These are phyloP conservation scores for Pyrrhia umbra DNA, from an alignment of 2,888 invertebrate species.

Conservation along the genomic window DNA sequence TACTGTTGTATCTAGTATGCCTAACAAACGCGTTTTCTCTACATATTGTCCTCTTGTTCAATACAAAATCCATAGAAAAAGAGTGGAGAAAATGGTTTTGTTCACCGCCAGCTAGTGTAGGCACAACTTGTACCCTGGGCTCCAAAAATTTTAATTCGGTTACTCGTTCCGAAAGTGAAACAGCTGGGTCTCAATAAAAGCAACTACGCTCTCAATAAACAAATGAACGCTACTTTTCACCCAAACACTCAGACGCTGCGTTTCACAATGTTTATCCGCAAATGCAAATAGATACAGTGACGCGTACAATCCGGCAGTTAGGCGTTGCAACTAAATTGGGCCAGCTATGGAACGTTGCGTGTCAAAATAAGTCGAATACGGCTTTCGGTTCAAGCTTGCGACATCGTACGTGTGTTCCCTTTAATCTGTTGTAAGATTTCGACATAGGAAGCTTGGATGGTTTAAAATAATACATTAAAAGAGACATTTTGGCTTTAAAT, in stretches of 20 bases:
- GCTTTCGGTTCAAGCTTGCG: conserved; percentile 41
- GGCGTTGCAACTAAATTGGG: conserved; percentile 57
- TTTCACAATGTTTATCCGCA: conserved; percentile 56
- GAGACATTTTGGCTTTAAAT: conserved; percentile 38
- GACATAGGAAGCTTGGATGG: conserved; percentile 55
- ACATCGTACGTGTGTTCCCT: conserved; percentile 47
- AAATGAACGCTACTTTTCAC: conserved; percentile 20
- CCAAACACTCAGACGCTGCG: conserved; percentile 31
- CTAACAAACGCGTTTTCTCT: too few species aligned
- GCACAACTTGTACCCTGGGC: not conserved
- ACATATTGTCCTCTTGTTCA: too few species aligned
- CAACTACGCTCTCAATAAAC: conserved; percentile 11
- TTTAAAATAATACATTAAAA: conserved; percentile 41
- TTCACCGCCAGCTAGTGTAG: not conserved
- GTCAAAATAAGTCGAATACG: conserved; percentile 51
- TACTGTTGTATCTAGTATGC: too few species aligned
- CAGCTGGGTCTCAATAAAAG: not conserved
- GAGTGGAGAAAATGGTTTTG: too few species aligned
- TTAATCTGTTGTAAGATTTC: conserved; percentile 49
- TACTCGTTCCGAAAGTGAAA: not conserved
- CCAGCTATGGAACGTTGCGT: conserved; percentile 44
- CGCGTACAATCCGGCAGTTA: conserved; percentile 45
- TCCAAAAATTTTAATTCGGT: not conserved
- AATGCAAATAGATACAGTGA: conserved; percentile 57
- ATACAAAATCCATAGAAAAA: too few species aligned